Conservation (phyloP, 2,888 invertebrate genomes). For the Platycnemis pennipes region DNA sequence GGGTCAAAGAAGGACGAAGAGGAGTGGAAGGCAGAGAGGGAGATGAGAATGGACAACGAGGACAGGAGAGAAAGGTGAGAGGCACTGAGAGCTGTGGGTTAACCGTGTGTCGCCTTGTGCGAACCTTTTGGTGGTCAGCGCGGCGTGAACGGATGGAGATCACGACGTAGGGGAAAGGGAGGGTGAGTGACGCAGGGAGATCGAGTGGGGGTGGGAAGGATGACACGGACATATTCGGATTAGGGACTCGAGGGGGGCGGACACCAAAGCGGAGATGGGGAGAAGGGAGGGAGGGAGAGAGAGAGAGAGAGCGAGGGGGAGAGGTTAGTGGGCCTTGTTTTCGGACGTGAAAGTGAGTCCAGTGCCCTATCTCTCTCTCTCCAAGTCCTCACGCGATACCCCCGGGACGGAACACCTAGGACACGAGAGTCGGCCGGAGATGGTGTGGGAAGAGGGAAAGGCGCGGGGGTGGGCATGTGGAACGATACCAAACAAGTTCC, state of each 20-base stretch:
- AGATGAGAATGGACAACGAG: too few species aligned
- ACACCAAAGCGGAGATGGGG: neutral
- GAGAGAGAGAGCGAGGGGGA: neutral
- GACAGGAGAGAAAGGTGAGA: neutral
- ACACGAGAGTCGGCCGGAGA: neutral
- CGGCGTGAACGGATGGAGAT: neutral
- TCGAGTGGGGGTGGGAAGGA: neutral
- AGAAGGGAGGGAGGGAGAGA: neutral
- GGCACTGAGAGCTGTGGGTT: neutral
- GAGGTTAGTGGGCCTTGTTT: neutral
- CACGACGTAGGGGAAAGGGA: too few species aligned
- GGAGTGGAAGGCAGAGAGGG: neutral
- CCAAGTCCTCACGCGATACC: neutral
- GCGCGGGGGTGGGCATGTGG: neutral
- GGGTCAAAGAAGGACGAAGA: too few species aligned
- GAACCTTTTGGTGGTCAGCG: conserved; percentile 33
- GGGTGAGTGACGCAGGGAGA: neutral
- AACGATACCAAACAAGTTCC: conserved; percentile 34
- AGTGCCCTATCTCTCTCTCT: neutral
- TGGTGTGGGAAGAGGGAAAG: neutral
- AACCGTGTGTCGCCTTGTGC: conserved; percentile 16
- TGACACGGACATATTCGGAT: neutral
- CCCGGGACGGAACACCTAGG: neutral
- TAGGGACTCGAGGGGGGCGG: neutral
- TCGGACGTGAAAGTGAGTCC: conserved; percentile 7